Percentiles rank a stretch among this genome's conserved stretches.
Evolutionary conservation across 2,888 invertebrate species (phyloP).

Genomic region (Pseudeuparius sepicola): DNA sequence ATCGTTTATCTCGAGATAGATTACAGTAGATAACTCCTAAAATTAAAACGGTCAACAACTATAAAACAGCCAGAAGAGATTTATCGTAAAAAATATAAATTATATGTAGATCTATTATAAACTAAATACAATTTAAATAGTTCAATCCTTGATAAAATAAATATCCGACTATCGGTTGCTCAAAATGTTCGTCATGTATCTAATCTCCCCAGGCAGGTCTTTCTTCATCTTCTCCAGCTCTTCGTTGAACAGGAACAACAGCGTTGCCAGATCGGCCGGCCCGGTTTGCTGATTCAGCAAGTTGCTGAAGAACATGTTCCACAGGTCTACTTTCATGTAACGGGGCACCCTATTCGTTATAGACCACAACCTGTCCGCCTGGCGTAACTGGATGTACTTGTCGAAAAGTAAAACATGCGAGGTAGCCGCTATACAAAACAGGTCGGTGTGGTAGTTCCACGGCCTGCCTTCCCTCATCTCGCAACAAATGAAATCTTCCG

Average conservation of each 20-base stretch:
- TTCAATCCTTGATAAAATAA: constrained; percentile 4
- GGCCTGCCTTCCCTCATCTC: constrained; percentile 86
- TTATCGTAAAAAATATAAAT: constrained; percentile 15
- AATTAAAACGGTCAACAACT: constrained; percentile 14
- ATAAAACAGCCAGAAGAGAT: constrained; percentile 19
- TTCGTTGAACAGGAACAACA: constrained; percentile 29
- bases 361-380: constrained; percentile 34
- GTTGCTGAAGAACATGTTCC: constrained; percentile 72
- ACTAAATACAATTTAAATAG: constrained; percentile 12
- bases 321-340: constrained; percentile 54
- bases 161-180: constrained; percentile 32
- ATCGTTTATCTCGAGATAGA: no score
- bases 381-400: constrained; percentile 67
- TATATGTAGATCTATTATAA: constrained; percentile 9
- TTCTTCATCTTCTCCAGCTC: constrained; percentile 26
- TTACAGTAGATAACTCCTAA: no score
- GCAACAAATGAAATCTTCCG: constrained; percentile 70
- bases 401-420: constrained; percentile 81
- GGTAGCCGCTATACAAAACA: constrained; percentile 81
- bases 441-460: constrained; percentile 92
- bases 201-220: constrained; percentile 28
- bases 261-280: constrained; percentile 30
- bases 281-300: constrained; percentile 56
- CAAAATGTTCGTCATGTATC: constrained; percentile 32
- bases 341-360: constrained; percentile 34